Conservation (phyloP, 1,140 invertebrate genomes). For the Arctopsyche grandis region DNA sequence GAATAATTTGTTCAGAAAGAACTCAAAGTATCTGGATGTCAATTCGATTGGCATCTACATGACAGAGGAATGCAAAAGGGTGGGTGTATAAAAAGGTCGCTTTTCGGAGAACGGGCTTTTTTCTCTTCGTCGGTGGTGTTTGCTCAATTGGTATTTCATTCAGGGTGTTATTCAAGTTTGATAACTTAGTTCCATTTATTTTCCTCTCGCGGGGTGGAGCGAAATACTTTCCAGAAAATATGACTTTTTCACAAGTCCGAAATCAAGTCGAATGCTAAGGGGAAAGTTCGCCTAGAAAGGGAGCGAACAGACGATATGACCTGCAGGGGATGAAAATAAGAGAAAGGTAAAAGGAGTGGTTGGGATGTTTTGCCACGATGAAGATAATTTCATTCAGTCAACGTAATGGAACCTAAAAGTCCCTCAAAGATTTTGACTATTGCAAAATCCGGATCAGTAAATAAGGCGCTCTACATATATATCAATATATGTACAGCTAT, state of each 20-base stretch:
- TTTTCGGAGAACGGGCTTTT: constrained; percentile 7
- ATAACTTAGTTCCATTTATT: constrained; percentile 49
- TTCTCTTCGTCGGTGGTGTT: constrained; percentile 3
- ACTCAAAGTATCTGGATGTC: constrained; percentile 3
- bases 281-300: constrained; percentile 29
- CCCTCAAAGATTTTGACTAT: neutral
- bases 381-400: neutral
- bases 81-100: constrained; percentile 7
- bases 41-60: neutral
- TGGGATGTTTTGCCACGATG: neutral
- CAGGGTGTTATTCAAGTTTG: constrained; percentile 46
- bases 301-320: neutral
- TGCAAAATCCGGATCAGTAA: neutral
- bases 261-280: constrained; percentile 45
- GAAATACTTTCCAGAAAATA: constrained; percentile 41
- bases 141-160: constrained; percentile 48
- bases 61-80: neutral
- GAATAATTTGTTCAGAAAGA: constrained; percentile 10
- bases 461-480: too few species aligned
- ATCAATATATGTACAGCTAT: too few species aligned
- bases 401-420: too few species aligned
- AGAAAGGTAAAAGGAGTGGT: neutral
- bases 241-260: constrained; percentile 47
- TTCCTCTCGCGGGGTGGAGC: constrained; percentile 23
- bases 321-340: neutral